Percentiles rank a stretch among this genome's conserved stretches.
phyloP scores from a whole-genome alignment of 2,797 vertebrate genomes.

The Champsocephalus esox region DNA sequence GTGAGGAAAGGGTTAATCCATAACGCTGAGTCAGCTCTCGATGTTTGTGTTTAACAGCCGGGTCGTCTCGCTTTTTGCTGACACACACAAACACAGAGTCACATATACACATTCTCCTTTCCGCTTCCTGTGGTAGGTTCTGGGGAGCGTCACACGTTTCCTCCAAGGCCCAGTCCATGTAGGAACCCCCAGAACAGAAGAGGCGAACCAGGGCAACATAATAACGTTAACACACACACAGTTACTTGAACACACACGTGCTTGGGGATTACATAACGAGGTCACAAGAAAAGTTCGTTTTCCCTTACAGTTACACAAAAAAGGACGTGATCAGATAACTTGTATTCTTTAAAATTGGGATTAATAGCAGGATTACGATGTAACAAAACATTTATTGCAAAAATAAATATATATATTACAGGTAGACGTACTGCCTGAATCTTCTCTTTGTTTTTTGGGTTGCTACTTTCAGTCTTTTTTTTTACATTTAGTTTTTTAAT shows the following conservation, averaged over 20 bases:
- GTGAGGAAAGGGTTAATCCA: constrained; percentile 58
- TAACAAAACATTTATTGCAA: too few relatives aligned
- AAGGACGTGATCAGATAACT: too few relatives aligned
- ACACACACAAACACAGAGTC: constrained; percentile 50
- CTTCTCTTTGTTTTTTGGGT: too few relatives aligned
- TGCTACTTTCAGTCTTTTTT: too few relatives aligned
- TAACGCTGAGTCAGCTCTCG: constrained; percentile 41
- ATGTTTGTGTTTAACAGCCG: constrained; percentile 61
- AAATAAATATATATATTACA: too few relatives aligned
- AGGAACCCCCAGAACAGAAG: constrained; percentile 62
- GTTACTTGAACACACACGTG: constrained; percentile 19
- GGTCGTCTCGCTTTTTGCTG: constrained; percentile 51
- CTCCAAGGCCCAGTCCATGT: constrained; percentile 56
- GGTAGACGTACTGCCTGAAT: too few relatives aligned
- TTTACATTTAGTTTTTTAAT: too few relatives aligned
- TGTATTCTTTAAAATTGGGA: too few relatives aligned
- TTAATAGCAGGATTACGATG: too few relatives aligned
- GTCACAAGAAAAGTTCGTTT: too few relatives aligned
- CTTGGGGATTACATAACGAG: too few relatives aligned
- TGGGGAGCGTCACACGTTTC: constrained; percentile 77
- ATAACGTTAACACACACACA: constrained; percentile 21
- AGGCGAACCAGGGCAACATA: constrained; percentile 30
- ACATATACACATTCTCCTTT: constrained; percentile 51
- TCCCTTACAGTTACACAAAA: too few relatives aligned
- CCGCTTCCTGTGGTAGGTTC: constrained; percentile 78